Conservation (phyloP, 2,797 vertebrate genomes). For the Nothura maculosa region DNA sequence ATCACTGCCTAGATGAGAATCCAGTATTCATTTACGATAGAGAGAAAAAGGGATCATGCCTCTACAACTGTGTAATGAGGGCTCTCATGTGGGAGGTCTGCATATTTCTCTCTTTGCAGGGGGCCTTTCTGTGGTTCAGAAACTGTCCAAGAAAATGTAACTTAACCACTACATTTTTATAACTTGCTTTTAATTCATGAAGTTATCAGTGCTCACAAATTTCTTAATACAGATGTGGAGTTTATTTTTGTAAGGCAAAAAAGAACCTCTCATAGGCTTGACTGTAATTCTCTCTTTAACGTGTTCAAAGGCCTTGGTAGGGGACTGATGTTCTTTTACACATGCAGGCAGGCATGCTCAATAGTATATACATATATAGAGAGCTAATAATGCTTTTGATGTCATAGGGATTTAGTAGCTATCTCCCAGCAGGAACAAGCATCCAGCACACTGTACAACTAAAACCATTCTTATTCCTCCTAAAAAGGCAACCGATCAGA, state of each 20-base stretch:
- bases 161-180: constrained; percentile 12
- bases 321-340: not conserved
- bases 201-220: not conserved
- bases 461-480: not conserved
- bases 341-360: not conserved
- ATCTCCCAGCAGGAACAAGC: not conserved
- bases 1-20: not conserved
- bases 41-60: not conserved
- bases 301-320: not conserved
- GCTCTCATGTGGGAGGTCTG: not conserved
- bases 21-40: not conserved
- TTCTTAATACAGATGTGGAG: constrained; percentile 9
- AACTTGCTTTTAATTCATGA: constrained; percentile 17
- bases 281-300: constrained; percentile 1
- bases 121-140: not conserved
- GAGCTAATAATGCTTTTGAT: not conserved
- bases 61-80: not conserved
- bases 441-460: not conserved
- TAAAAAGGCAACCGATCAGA: not conserved
- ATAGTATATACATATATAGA: not conserved
- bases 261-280: not conserved
- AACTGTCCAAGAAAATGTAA: constrained; percentile 34
- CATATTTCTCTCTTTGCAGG: not conserved
- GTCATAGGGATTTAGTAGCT: constrained; percentile 3
- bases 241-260: not conserved